A percentile compares a stretch with the other conserved stretches of the same genome.
phyloP scores from a whole-genome alignment of 2,797 vertebrate genomes.

The Coreius guichenoti region DNA sequence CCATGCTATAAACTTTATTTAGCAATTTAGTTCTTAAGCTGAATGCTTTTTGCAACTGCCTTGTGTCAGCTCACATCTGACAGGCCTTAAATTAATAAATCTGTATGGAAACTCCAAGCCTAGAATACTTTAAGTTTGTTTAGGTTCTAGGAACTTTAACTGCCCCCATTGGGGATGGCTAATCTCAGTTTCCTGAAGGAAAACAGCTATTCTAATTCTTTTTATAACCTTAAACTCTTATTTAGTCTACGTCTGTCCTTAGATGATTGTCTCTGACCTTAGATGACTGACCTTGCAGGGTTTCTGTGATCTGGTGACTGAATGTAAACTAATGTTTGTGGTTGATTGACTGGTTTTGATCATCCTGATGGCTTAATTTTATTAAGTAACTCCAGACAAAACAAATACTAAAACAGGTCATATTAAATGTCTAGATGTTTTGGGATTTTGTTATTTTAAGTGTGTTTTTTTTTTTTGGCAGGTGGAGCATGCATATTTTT shows the following conservation, averaged over 20 bases:
- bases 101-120: slow-evolving; percentile 49
- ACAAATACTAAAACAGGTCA: slow-evolving; percentile 3
- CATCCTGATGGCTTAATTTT: background rate
- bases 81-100: slow-evolving; percentile 36
- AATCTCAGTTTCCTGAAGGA: slow-evolving; percentile 51
- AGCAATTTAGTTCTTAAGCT: slow-evolving; percentile 33
- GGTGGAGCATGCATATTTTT: slow-evolving; percentile 64
- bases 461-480: slow-evolving; percentile 5
- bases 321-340: slow-evolving; percentile 15
- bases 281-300: background rate
- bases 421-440: slow-evolving; percentile 9
- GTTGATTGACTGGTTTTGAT: background rate
- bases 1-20: slow-evolving; percentile 40
- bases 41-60: slow-evolving; percentile 36
- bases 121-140: slow-evolving; percentile 50
- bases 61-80: slow-evolving; percentile 30
- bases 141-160: slow-evolving; percentile 48
- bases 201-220: slow-evolving; percentile 45
- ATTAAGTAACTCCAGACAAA: slow-evolving; percentile 15
- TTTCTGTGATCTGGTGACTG: slow-evolving; percentile 26
- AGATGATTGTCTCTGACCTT: slow-evolving; percentile 35
- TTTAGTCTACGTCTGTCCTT: slow-evolving; percentile 29
- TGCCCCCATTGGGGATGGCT: slow-evolving; percentile 56
- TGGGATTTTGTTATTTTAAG: background rate
- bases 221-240: slow-evolving; percentile 33